Evolutionary conservation across 1,140 invertebrate genomes (phyloP).

Genomic region (Stenopsyche tienmushanensis): DNA sequence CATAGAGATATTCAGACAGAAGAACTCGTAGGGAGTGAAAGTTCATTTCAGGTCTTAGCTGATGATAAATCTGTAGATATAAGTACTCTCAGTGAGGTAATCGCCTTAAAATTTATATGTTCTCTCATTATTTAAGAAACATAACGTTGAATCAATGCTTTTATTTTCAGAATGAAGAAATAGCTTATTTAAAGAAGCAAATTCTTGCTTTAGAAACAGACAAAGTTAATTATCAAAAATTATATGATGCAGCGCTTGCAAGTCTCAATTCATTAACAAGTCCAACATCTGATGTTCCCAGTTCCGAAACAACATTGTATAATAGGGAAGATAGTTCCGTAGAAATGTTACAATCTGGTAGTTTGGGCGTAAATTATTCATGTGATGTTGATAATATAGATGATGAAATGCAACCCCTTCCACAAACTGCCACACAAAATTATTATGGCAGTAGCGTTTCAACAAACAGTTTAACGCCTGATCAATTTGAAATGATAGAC

Average conservation of each 20-base stretch:
- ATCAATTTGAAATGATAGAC: conserved; percentile 56
- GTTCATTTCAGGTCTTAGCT: background rate
- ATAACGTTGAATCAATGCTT: too few species aligned
- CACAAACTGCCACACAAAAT: conserved; percentile 52
- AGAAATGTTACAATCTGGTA: conserved; percentile 25
- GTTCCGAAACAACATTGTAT: conserved; percentile 37
- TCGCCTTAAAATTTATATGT: too few species aligned
- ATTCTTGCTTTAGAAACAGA: conserved; percentile 57
- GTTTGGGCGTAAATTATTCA: conserved; percentile 45
- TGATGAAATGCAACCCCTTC: conserved; percentile 45
- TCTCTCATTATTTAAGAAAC: too few species aligned
- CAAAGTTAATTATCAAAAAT: conserved; percentile 58
- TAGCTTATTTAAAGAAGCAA: conserved; percentile 58
- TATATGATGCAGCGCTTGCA: conserved; percentile 55
- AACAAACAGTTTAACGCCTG: conserved; percentile 53
- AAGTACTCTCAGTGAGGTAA: background rate
- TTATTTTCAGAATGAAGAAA: conserved; percentile 55
- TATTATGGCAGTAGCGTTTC: conserved; percentile 55
- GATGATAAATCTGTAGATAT: conserved; percentile 12
- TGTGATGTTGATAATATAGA: conserved; percentile 47
- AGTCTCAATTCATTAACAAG: conserved; percentile 54
- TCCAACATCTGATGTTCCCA: conserved; percentile 47
- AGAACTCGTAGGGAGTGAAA: conserved; percentile 31
- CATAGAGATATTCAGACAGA: conserved; percentile 52
- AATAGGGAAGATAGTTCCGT: conserved; percentile 23